phyloP scores from a whole-genome alignment of 2,888 invertebrate genomes.

The Habroteleia sp. region DNA sequence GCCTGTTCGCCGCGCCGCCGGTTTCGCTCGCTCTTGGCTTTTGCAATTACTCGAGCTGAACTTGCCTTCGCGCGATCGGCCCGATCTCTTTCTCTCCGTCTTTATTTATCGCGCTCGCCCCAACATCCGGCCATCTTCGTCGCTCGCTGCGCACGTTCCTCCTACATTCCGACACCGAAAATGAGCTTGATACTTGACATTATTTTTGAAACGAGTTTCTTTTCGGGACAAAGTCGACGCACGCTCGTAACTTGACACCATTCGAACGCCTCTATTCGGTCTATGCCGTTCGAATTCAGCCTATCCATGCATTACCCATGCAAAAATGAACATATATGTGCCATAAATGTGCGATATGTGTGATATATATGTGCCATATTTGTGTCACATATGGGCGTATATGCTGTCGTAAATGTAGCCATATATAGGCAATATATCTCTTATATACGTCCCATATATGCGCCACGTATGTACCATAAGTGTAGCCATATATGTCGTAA shows the following conservation, averaged over 20 bases:
- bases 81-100: constrained; percentile 12
- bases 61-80: constrained; percentile 20
- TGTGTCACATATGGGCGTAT: too few relatives aligned
- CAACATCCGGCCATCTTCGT: too few relatives aligned
- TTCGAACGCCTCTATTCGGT: constrained; percentile 30
- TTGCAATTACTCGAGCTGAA: constrained; percentile 30
- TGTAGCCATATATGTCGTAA: too few relatives aligned
- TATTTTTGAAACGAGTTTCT: constrained; percentile 57
- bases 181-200: constrained; percentile 57
- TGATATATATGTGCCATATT: too few relatives aligned
- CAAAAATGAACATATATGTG: too few relatives aligned
- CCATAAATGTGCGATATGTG: too few relatives aligned
- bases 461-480: too few relatives aligned
- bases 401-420: too few relatives aligned
- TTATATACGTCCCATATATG: too few relatives aligned
- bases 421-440: too few relatives aligned
- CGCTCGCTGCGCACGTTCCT: constrained; percentile 13
- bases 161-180: constrained; percentile 52
- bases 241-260: constrained; percentile 25
- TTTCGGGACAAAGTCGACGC: constrained; percentile 23
- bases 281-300: not conserved
- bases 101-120: too few relatives aligned
- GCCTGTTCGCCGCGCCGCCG: constrained; percentile 40
- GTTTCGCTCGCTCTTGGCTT: constrained; percentile 51
- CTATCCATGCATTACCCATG: too few relatives aligned